Base-by-base conservation (phyloP, 2,113 vertebrate species). In the Gymnorhina tibicen region DNA sequence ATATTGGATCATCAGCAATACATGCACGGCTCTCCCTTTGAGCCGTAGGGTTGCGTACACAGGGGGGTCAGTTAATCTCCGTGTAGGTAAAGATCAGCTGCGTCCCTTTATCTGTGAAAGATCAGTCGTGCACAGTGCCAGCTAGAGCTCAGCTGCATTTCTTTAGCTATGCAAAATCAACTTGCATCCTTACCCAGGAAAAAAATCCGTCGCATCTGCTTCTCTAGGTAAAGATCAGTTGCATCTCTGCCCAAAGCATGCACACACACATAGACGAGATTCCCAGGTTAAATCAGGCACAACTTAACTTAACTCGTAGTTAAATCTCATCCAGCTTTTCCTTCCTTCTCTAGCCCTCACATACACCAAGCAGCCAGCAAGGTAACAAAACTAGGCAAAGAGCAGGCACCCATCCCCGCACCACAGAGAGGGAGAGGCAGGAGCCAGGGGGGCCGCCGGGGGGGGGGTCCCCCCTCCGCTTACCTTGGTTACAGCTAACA, bases 401-500 rank as follows among this genome's bases (percentile, higher is more conserved):
- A 97, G 67, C 97, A 96, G 95, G 93, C 92, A 97, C 97, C 95
- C 97, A 91, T 80, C 80, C 95, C 94, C 96, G 50, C 93, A 55
- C 15, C 79, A 47, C 67, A 16, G 67, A 60, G 83, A 56, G 90
- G 44, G 52, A 62, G 84, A 85, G 79, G 53, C 41, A 88, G 62
- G 35, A 63, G 60, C 50, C 66, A 8, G 75, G 33, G 75, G 70
- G 79, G 50, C 79, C 53, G 41, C 77, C 55, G 81, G 76, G 92
- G 39, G 39, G 39, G 96, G 86, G 85, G 55, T 87, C 87, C 76
- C 97, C 97, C 96, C 96, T 94, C 91, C 94, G 98, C 99, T 99
- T 99, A 99, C 99, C 99, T 99, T 98, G 85, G 98, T 98, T 98
- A 98, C 98, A 98, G 99, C 98, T 98, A 98, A 98, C 98, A 98